These are phyloP conservation scores for Myripristis murdjan DNA, from an alignment of 2,797 vertebrate genomes.

Conservation along the genomic window DNA sequence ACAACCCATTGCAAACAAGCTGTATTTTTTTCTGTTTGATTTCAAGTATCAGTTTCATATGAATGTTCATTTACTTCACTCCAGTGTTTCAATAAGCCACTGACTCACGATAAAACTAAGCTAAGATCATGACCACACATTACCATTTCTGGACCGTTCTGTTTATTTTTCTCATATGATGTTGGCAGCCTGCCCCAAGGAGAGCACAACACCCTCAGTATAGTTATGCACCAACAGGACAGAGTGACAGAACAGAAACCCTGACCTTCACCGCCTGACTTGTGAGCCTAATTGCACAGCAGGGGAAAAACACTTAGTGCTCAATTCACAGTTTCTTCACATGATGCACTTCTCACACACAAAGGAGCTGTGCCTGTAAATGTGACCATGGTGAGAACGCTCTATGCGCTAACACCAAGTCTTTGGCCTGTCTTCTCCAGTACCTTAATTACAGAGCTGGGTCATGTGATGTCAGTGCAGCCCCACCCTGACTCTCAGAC, in stretches of 20 bases:
- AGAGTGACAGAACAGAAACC: conserved; percentile 34
- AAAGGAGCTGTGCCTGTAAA: neutral
- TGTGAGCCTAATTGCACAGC: neutral
- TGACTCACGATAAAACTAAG: neutral
- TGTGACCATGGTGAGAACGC: neutral
- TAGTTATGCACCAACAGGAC: conserved; percentile 2
- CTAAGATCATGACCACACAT: conserved; percentile 6
- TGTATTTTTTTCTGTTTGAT: neutral
- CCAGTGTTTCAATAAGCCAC: neutral
- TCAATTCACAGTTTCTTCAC: conserved; percentile 5
- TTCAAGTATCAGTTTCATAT: neutral
- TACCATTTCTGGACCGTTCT: neutral
- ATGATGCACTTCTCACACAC: neutral
- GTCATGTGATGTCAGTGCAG: conserved; percentile 42
- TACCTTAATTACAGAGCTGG: conserved; percentile 48
- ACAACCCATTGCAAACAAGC: too few species aligned
- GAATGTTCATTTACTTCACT: neutral
- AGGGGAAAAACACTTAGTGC: neutral
- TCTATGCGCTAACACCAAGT: neutral
- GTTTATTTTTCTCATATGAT: conserved; percentile 25
- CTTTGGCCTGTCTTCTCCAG: neutral
- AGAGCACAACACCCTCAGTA: neutral
- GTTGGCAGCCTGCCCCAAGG: conserved; percentile 17
- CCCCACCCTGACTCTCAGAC: conserved; percentile 65
- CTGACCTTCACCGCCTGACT: conserved; percentile 2